Evolutionary conservation across 2,888 invertebrate species (phyloP).

Genomic region (Vesta saturnalis): DNA sequence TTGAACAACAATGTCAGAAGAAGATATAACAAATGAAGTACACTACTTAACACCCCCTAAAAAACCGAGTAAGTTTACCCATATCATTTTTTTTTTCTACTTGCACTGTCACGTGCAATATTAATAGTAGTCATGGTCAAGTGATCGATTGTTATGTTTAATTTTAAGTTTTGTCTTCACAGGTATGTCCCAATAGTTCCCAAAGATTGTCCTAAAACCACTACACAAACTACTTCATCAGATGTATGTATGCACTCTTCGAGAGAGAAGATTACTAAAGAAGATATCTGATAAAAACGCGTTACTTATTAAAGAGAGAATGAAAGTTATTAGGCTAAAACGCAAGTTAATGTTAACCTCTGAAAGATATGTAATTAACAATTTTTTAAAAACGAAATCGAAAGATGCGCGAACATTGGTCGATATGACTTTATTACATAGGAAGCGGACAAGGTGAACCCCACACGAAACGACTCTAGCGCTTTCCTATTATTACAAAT

Average conservation of each 20-base stretch:
- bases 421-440: background rate
- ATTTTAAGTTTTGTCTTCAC: background rate
- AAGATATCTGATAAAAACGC: background rate
- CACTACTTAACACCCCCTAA: background rate
- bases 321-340: background rate
- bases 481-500: background rate
- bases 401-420: background rate
- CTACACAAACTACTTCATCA: background rate
- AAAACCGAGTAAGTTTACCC: background rate
- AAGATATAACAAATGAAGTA: background rate
- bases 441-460: background rate
- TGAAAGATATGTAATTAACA: background rate
- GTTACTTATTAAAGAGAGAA: background rate
- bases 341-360: background rate
- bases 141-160: no score
- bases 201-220: background rate
- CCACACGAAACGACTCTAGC: background rate
- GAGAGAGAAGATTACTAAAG: background rate
- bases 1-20: background rate
- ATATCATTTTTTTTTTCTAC: background rate
- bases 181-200: background rate
- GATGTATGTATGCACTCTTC: background rate
- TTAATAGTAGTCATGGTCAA: background rate
- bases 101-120: background rate
- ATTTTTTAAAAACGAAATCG: background rate